Percentiles rank a stretch among this genome's conserved stretches.
These are phyloP conservation scores for Bursaphelenchus okinawaensis DNA, from an alignment of 2,888 invertebrate species.

Conservation along the genomic window DNA sequence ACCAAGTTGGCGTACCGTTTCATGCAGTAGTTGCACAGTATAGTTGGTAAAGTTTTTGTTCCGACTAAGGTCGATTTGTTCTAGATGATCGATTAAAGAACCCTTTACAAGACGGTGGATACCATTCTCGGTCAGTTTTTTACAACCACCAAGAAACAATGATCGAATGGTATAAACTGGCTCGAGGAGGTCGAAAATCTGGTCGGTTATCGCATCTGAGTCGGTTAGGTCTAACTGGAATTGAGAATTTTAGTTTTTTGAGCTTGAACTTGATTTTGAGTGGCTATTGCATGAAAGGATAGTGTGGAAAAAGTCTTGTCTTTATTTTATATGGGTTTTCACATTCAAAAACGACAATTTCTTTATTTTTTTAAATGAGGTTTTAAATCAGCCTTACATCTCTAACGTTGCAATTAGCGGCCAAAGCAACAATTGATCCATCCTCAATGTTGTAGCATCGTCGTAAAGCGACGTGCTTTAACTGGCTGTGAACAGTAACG, in stretches of 20 bases:
- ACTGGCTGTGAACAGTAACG: slow-evolving; percentile 6
- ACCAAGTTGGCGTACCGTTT: not conserved
- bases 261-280: too few species aligned
- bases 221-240: not conserved
- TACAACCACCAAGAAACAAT: not conserved
- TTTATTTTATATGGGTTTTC: too few species aligned
- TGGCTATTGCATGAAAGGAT: too few species aligned
- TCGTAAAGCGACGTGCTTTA: slow-evolving; percentile 9
- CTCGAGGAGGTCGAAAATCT: not conserved
- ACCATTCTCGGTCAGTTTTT: not conserved
- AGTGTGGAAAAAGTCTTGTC: too few species aligned
- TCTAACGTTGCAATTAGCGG: slow-evolving; percentile 12
- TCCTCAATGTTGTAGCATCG: slow-evolving; percentile 18
- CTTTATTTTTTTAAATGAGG: not conserved
- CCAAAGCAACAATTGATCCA: slow-evolving; percentile 5
- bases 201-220: not conserved
- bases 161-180: not conserved
- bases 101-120: not conserved
- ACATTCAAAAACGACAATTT: too few species aligned
- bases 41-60: slow-evolving; percentile 18
- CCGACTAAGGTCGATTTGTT: slow-evolving; percentile 7
- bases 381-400: slow-evolving; percentile 15
- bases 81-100: not conserved
- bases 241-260: not conserved
- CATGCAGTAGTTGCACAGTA: not conserved